Evolutionary conservation across 2,888 invertebrate genomes (phyloP).

Genomic region (Tridacna crocea): DNA sequence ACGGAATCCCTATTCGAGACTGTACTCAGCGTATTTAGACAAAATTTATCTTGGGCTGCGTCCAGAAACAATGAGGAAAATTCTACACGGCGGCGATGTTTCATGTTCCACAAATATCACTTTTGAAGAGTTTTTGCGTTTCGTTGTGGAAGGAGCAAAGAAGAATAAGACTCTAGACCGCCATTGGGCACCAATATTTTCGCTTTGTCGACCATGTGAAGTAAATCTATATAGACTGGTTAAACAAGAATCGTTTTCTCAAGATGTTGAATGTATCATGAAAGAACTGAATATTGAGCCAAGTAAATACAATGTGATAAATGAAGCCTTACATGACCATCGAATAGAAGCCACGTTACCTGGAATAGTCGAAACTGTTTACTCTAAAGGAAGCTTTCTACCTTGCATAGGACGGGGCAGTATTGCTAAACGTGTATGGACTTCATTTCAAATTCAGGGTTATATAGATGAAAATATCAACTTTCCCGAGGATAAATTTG

Average conservation of each 20-base stretch:
- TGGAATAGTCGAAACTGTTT: constrained; percentile 11
- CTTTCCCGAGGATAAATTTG: neutral
- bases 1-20: constrained; percentile 43
- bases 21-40: constrained; percentile 44
- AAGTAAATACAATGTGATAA: neutral
- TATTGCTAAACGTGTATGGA: constrained; percentile 6
- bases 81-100: neutral
- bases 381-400: neutral
- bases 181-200: constrained; percentile 48
- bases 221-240: constrained; percentile 28
- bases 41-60: constrained; percentile 19
- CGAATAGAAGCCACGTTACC: neutral
- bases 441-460: constrained; percentile 6
- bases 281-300: neutral
- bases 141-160: neutral
- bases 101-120: constrained; percentile 22
- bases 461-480: neutral
- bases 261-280: constrained; percentile 33
- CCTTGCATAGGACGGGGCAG: neutral
- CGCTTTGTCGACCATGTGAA: constrained; percentile 40
- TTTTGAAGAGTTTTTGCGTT: constrained; percentile 41
- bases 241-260: constrained; percentile 46
- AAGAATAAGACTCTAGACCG: neutral
- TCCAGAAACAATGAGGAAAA: neutral
- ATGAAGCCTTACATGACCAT: neutral